Evolutionary conservation across 2,888 invertebrate species (phyloP), one percentile per base, ranked within the genome.

Genomic region (Cetonia aurata): DNA sequence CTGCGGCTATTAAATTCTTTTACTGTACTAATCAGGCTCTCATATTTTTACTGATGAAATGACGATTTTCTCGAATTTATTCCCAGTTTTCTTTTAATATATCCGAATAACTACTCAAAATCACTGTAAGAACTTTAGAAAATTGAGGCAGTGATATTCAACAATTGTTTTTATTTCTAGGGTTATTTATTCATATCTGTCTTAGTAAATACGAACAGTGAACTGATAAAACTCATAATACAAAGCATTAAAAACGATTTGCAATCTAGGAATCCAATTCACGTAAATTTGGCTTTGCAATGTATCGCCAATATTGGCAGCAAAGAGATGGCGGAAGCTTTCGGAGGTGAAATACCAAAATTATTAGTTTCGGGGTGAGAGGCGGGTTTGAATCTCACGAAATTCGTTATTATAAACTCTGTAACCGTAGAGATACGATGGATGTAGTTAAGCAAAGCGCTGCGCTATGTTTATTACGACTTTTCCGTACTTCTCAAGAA

Each of bases 271-370:
- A 99, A 99, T 87, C 99, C 99, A 48, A 96, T 99, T 80, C 98
- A 99, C 84, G 98, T 99, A 67, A 99, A 98, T 86, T 89, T 99
- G 82, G 99, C 99, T 59, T 89, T 99, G 77, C 99, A 99, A 86
- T 99, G 99, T 86, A 99, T 99, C 82, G 99, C 99, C 67, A 99
- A 99, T 85, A 99, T 99, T 85, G 99, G 99, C 70, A 98, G 97
- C 84, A 93, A 96, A 81, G 99, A 99, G 84, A 99, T 99, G 99
- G 99, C 98, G n/a, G 99, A 99, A 85, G 98, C 98, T 55, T 98
- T 99, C 86, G 96, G 96, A 67, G 94, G 93, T 79, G 99, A 99
- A 85, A 98, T 99, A 83, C 99, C 99, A 73, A 98, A 98, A 85
- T 88, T 99, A 67, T 91, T 99, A 74, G 98, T 99, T 44, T 99